Base-by-base conservation (phyloP, 2,113 vertebrate genomes). In the Poicephalus meyeri region DNA sequence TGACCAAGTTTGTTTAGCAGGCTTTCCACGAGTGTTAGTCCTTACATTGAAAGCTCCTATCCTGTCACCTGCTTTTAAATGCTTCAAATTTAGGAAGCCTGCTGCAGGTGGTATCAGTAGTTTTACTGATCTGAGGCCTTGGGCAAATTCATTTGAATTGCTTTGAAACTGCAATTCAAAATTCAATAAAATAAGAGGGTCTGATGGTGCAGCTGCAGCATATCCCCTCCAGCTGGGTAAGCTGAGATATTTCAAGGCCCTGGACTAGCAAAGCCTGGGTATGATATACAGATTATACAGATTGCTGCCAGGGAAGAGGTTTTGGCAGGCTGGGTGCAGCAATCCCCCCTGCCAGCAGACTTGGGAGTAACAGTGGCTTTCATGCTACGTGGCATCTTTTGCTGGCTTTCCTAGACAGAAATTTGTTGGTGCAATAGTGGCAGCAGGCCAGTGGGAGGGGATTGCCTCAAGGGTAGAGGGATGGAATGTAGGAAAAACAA, bases 101-200 rank as follows among this genome's bases (percentile, higher is more conserved):
- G 82, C 97, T 97, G 97, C 95, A 97, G 97, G 95, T 97, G 97
- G 93, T 96, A 97, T 98, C 96, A 49, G 96, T 95, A 96, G 90
- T 97, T 98, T 97, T 94, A 66, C 95, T 97, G 95, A 97, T 97
- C 97, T 55, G 73, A 97, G 96, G 98, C 97, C 97, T 96, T 97
- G 96, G 96, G 98, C 97, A 95, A 94, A 97, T 97, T 98, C 97
- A 97, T 97, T 79, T 98, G 97, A 97, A 98, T 98, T 95, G 97
- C 97, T 98, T 97, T 98, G 97, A 98, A 98, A 98, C 97, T 63
- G 95, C 97, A 93, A 98, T 98, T 98, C 97, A 97, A 93, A 98
- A 98, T 98, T 98, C 98, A 98, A 97, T 98, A 98, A 98, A 98
- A 98, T 96, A 96, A 98, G 97, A 97, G 97, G 91, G 95, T 95